phyloP scores from a whole-genome alignment of 2,113 vertebrate genomes.

The Numida meleagris region DNA sequence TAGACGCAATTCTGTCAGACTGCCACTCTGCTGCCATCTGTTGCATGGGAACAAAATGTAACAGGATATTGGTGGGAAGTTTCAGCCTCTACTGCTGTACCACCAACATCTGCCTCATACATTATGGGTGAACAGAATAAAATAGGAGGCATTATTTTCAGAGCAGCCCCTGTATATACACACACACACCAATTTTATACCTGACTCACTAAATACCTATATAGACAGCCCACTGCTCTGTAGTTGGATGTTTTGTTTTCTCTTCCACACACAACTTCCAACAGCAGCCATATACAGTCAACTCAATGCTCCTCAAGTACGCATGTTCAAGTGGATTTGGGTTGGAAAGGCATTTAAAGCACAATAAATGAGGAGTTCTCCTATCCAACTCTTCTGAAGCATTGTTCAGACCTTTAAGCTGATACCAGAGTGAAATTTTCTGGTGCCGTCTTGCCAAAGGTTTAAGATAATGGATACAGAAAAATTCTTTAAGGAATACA shows the following conservation, averaged over 20 bases:
- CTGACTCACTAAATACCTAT: neutral
- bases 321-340: neutral
- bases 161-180: neutral
- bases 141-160: too few relatives aligned
- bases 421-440: neutral
- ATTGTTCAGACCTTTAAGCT: neutral
- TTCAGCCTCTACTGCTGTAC: too few relatives aligned
- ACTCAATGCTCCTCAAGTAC: neutral
- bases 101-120: too few relatives aligned
- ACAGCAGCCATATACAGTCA: neutral
- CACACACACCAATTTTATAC: neutral
- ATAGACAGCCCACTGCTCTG: neutral
- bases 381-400: neutral
- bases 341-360: neutral
- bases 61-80: too few relatives aligned
- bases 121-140: too few relatives aligned
- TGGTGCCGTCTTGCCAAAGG: neutral
- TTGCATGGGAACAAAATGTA: too few relatives aligned
- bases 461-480: neutral
- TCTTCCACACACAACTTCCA: neutral
- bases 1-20: too few relatives aligned
- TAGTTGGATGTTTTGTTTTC: neutral
- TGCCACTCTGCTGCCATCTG: too few relatives aligned
- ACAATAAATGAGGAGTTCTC: neutral
- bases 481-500: conserved; percentile 18